These are phyloP conservation scores for Mellivora capensis DNA, from an alignment of 2,113 vertebrate species.

Conservation along the genomic window DNA sequence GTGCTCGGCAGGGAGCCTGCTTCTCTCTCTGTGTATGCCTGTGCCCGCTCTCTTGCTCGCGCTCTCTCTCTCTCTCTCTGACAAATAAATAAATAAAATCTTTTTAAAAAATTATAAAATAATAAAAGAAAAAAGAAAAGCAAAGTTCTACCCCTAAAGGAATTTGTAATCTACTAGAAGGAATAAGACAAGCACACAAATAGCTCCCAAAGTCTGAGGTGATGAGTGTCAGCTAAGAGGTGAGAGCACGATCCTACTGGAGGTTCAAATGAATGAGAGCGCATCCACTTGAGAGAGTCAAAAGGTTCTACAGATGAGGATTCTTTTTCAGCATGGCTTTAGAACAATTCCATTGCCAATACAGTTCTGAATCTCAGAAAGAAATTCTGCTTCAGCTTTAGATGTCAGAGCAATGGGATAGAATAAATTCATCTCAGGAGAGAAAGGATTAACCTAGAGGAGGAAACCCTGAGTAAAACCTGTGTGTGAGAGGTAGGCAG, in stretches of 20 bases:
- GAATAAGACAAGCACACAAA: neutral
- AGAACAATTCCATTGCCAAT: neutral
- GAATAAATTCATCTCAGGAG: neutral
- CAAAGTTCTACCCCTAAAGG: neutral
- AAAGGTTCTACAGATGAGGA: neutral
- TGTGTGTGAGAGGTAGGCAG: neutral
- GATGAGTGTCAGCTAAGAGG: neutral
- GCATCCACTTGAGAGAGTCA: conserved; percentile 81
- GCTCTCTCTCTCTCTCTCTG: too few species aligned
- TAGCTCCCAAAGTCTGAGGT: neutral
- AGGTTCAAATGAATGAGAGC: neutral
- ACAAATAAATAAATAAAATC: too few species aligned
- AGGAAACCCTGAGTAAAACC: neutral
- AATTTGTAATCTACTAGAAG: neutral
- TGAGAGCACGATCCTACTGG: neutral
- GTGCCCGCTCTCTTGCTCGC: too few species aligned
- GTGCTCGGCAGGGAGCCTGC: too few species aligned
- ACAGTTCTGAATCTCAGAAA: conserved; percentile 84
- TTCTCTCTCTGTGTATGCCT: too few species aligned
- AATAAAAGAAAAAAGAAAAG: conserved; percentile 29
- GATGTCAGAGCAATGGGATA: conserved; percentile 82
- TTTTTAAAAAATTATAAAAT: too few species aligned
- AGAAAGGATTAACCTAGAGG: neutral
- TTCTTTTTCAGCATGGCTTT: neutral
- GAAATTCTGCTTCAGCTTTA: conserved; percentile 84